phyloP scores from a whole-genome alignment of 2,888 invertebrate species.

The Fragum sueziense region DNA sequence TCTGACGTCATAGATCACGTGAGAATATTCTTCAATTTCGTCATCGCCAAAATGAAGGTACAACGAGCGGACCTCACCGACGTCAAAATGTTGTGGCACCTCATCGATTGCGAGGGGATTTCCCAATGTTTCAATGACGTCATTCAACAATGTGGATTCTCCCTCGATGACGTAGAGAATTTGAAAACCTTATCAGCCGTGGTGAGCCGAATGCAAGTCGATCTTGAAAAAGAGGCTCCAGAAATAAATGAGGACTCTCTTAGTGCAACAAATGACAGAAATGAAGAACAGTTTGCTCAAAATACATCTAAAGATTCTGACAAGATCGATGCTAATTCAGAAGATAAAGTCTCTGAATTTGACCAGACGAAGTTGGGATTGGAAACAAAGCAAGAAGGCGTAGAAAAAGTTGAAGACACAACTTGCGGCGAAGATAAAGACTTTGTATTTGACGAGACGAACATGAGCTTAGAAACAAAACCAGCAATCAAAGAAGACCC shows the following conservation, averaged over 20 bases:
- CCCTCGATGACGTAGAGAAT: constrained; percentile 26
- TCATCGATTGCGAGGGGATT: constrained; percentile 46
- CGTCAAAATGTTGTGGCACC: constrained; percentile 58
- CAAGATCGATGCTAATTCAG: not conserved
- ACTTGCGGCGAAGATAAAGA: not conserved
- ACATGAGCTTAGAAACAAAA: too few species aligned
- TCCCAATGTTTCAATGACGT: constrained; percentile 24
- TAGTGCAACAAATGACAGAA: not conserved
- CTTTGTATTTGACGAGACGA: too few species aligned
- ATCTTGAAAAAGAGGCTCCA: constrained; percentile 23
- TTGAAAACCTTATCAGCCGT: constrained; percentile 38
- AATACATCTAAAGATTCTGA: not conserved
- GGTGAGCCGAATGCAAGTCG: constrained; percentile 40
- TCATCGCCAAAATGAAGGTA: constrained; percentile 46
- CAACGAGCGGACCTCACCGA: constrained; percentile 46
- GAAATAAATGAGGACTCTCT: not conserved
- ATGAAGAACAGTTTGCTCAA: not conserved
- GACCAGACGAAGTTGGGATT: not conserved
- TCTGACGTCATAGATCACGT: constrained; percentile 49
- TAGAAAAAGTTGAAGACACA: not conserved
- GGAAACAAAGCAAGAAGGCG: not conserved
- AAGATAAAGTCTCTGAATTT: not conserved
- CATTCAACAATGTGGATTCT: constrained; percentile 47
- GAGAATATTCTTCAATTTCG: constrained; percentile 55
- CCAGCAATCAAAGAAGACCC: not conserved